Conservation (phyloP, 1,140 invertebrate genomes). For the Monochamus saltuarius region DNA sequence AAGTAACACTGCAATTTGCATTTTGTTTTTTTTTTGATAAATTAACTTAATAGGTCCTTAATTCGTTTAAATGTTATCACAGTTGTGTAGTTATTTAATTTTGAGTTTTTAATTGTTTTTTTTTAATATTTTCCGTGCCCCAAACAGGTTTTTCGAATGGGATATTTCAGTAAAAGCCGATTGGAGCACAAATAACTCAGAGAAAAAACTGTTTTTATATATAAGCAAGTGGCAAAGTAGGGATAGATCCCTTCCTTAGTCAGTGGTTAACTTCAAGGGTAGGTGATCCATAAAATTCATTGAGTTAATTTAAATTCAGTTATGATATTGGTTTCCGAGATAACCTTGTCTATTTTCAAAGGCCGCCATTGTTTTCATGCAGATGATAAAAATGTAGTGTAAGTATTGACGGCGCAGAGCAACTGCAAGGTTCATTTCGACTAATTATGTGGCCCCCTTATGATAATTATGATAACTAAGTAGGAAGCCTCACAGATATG, state of each 20-base stretch:
- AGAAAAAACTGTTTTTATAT: conserved; percentile 24
- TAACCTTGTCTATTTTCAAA: conserved; percentile 36
- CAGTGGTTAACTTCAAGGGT: conserved; percentile 35
- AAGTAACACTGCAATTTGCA: conserved; percentile 20
- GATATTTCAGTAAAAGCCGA: too few relatives aligned
- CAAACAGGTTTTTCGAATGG: too few relatives aligned
- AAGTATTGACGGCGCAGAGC: conserved; percentile 17
- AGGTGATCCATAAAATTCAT: conserved; percentile 5
- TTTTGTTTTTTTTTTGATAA: conserved; percentile 7
- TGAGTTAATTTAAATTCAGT: conserved; percentile 32
- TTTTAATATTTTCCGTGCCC: too few relatives aligned
- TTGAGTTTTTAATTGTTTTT: too few relatives aligned
- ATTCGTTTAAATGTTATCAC: not conserved
- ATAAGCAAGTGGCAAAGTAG: conserved; percentile 17
- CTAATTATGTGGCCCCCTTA: too few relatives aligned
- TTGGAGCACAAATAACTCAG: conserved; percentile 10
- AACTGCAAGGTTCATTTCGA: not conserved
- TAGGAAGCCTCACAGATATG: too few relatives aligned
- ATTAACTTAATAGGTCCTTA: not conserved
- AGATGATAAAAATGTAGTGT: conserved; percentile 23
- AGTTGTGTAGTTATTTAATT: too few relatives aligned
- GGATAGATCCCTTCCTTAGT: conserved; percentile 28
- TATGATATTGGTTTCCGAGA: conserved; percentile 20
- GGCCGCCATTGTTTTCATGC: conserved; percentile 38
- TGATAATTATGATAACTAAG: too few relatives aligned